Percentiles rank a stretch among this genome's conserved stretches.
These are phyloP conservation scores for Molothrus ater DNA, from an alignment of 2,797 vertebrate species.

Conservation along the genomic window DNA sequence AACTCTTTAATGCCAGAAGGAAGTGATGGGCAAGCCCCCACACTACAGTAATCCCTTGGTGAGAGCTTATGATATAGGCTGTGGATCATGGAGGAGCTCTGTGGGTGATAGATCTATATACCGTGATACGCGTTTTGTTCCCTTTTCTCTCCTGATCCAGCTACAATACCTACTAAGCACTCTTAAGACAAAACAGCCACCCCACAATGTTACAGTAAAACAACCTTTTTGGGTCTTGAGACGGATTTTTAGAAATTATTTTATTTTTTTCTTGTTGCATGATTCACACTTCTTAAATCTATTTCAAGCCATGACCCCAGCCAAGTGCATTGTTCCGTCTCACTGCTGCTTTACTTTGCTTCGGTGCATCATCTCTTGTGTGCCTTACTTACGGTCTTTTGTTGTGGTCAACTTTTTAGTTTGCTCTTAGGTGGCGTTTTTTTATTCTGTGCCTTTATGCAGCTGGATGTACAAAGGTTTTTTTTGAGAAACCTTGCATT, in stretches of 20 bases:
- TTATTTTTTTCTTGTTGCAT: too few relatives aligned
- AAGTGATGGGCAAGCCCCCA: not conserved
- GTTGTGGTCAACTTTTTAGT: not conserved
- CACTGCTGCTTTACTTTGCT: not conserved
- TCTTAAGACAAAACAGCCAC: not conserved
- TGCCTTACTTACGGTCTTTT: not conserved
- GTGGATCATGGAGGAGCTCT: not conserved
- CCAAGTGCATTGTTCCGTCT: not conserved
- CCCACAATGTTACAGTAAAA: accelerated
- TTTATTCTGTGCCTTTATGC: not conserved
- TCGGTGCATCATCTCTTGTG: accelerated
- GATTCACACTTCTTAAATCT: not conserved
- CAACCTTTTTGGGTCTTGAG: not conserved
- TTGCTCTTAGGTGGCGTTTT: not conserved
- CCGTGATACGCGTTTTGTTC: not conserved
- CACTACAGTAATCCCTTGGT: not conserved
- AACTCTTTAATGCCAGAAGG: not conserved
- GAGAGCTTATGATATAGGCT: not conserved
- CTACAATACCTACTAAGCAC: not conserved
- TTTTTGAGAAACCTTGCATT: not conserved
- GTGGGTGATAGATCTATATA: not conserved
- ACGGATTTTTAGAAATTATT: not conserved
- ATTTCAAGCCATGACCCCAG: not conserved
- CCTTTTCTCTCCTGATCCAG: not conserved
- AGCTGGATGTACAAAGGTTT: not conserved